Evolutionary conservation across 2,888 invertebrate genomes (phyloP), one percentile per base, ranked within the genome.

Genomic region (Erpobdella octoculata): DNA sequence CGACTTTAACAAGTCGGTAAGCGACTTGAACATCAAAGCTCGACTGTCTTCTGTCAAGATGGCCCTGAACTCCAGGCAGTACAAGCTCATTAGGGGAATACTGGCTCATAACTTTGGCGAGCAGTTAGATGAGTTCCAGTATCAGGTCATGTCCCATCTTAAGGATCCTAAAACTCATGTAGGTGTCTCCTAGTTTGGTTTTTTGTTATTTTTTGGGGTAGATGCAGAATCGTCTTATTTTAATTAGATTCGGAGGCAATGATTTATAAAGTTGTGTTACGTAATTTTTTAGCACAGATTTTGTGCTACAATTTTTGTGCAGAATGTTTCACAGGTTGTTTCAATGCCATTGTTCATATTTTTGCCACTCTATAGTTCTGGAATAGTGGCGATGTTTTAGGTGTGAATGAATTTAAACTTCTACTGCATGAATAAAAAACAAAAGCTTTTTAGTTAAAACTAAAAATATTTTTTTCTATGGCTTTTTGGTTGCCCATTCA

Each of bases 21-120:
- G 95, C 0, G 92, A 93, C 83, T 88, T 92, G 83, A 89, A 90
- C 79, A 87, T 93, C 21, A 89, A 89, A 74, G 95, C 93, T 28
- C 89, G 89, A 37, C 85, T 96, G 73, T 90, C 92, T 1, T 91
- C 92, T 41, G 87, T 95, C 78, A 89, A 91, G 83, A 89, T 89
- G 74, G 88, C 89, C 61, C 83, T 96, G 72, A 91, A 92, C 84
- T 86, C 90, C 66, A 87, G 88, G 66, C 93, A 94, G 83, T 95
- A 93, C 84, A 89, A 90, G 82, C 85, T 95, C 58, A 87, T 96
- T 70, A 88, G 91, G 73, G 94, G 93, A 25, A 87, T 96, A 73
- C 85, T 96, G 8, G 87, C 89, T 1, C 90, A 91, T 84, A 96
- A 96, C 85, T 88, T 96, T 75, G 93, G 92, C 0, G 95, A 94